Percentiles rank a stretch among this genome's conserved stretches.
Evolutionary conservation across 2,888 invertebrate genomes (phyloP).

Genomic region (Ephialtes manifestator): DNA sequence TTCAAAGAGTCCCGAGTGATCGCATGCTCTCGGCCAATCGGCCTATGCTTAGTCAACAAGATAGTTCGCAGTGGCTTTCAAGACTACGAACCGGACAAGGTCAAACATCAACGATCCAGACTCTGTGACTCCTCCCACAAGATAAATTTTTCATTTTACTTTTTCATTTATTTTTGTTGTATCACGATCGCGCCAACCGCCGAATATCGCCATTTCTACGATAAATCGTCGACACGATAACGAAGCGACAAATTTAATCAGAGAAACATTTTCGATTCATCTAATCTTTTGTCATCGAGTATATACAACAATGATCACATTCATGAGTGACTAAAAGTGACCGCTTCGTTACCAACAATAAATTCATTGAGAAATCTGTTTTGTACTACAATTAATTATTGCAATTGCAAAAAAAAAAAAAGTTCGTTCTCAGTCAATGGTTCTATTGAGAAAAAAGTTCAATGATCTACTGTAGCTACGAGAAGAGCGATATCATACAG

Average conservation of each 20-base stretch:
- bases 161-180: too few species aligned
- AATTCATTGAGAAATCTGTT: not conserved
- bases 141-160: too few species aligned
- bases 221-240: constrained; percentile 23
- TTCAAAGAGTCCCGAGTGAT: constrained; percentile 32
- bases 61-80: not conserved
- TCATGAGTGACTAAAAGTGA: not conserved
- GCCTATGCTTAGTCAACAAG: not conserved
- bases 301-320: not conserved
- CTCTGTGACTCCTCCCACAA: not conserved
- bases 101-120: not conserved
- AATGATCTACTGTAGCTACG: not conserved
- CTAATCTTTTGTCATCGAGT: not conserved
- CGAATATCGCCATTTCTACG: not conserved
- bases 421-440: not conserved
- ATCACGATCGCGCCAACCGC: constrained; percentile 15
- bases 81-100: not conserved
- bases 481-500: too few species aligned
- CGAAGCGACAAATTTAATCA: constrained; percentile 5
- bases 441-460: not conserved
- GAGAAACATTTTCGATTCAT: not conserved
- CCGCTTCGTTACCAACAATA: not conserved
- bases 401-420: not conserved
- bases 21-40: constrained; percentile 43
- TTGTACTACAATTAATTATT: not conserved